Percentiles rank a stretch among this genome's conserved stretches.
Conservation (phyloP, 2,113 vertebrate genomes). For the Actenoides hombroni region DNA sequence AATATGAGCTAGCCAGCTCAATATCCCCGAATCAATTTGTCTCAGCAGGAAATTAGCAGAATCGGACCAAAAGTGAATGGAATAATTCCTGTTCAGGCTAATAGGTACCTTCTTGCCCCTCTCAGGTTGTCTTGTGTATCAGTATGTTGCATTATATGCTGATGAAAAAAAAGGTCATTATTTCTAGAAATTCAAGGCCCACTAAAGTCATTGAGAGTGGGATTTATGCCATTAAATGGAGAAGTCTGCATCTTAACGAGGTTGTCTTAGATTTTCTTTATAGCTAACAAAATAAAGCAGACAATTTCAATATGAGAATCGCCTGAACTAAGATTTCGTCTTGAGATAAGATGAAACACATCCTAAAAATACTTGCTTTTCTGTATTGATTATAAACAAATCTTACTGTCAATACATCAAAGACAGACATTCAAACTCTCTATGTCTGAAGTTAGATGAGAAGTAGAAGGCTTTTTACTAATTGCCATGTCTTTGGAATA, state of each 20-base stretch:
- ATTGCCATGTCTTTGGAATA: background rate
- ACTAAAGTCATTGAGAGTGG: background rate
- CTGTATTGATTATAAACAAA: constrained; percentile 5
- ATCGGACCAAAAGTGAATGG: background rate
- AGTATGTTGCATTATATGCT: background rate
- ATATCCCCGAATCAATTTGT: background rate
- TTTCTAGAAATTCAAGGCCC: background rate
- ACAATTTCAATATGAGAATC: background rate
- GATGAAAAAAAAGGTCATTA: background rate
- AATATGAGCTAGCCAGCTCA: background rate
- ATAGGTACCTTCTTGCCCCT: background rate
- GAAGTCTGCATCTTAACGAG: background rate
- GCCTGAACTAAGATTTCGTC: background rate
- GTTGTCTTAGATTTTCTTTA: background rate
- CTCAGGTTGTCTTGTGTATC: background rate
- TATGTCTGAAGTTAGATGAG: background rate
- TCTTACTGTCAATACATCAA: background rate
- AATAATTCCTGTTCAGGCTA: background rate
- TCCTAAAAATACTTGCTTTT: background rate
- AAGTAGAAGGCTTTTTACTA: background rate
- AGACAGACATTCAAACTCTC: background rate
- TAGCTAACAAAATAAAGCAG: background rate
- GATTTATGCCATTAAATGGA: background rate
- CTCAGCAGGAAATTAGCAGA: background rate
- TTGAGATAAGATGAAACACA: background rate